Evolutionary conservation across 2,113 vertebrate species (phyloP), one percentile per base, ranked within the genome.

Genomic region (Actinemys pallida): DNA sequence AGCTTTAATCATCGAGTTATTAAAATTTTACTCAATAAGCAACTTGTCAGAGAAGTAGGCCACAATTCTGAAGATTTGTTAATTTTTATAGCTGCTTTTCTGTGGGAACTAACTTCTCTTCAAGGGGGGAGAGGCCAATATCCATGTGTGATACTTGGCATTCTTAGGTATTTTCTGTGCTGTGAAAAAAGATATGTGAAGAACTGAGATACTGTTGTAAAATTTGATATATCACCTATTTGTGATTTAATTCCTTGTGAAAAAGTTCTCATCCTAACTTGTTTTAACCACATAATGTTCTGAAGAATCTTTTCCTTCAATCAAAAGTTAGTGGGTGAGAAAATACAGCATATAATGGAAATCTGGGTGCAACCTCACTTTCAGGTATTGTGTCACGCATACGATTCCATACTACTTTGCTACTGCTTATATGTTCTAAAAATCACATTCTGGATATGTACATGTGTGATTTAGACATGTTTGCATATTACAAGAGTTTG

Each of bases 201-300:
- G 83, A 96, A 93, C 89, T 2, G 12, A 96, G 69, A 62, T 2
- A 0, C 75, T 91, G 86, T 69, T 96, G 90, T 69, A 89, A 56
- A 94, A 92, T 31, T 95, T 93, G 86, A 81, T 93, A 50, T 69
- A 75, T 35, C 88, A 81, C 56, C 83, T 92, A 88, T 65, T 92
- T 90, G 90, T 62, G 85, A 95, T 94, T 94, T 92, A 96, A 81
- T 17, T 39, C 65, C 7, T 31, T 79, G 86, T 72, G 56, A 83
- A 95, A 88, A 94, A 94, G 79, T 79, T 95, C 75, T 95, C 95
- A 95, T 86, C 83, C 87, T 92, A 95, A 91, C 53, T 52, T 93
- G 82, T 91, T 94, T 90, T 78, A 75, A 92, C 81, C 20, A 12
- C 50, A 78, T 75, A 92, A 90, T 27, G 56, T 29, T 93, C 78